Evolutionary conservation across 2,113 vertebrate genomes (phyloP).

Genomic region (Melanostigma gelatinosum): DNA sequence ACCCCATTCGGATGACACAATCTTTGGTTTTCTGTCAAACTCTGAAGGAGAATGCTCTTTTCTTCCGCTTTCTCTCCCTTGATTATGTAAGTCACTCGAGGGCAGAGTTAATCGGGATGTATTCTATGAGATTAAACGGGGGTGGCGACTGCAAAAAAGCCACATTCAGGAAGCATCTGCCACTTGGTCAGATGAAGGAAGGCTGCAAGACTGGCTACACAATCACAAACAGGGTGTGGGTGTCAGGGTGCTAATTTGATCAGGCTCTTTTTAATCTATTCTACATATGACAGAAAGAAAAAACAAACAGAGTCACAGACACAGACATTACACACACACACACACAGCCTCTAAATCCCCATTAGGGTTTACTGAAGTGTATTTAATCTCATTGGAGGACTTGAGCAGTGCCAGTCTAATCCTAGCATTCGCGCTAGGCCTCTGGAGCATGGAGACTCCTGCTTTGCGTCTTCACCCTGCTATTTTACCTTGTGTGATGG

Average conservation of each 20-base stretch:
- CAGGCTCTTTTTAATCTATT: slow-evolving; percentile 12
- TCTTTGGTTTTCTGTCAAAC: slow-evolving; percentile 36
- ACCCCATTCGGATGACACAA: slow-evolving; percentile 63
- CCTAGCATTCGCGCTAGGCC: slow-evolving; percentile 59
- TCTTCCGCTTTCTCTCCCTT: slow-evolving; percentile 47
- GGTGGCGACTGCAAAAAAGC: not conserved
- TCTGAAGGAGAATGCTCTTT: slow-evolving; percentile 26
- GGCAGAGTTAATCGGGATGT: slow-evolving; percentile 45
- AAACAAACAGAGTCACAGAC: slow-evolving; percentile 1
- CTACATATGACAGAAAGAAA: slow-evolving; percentile 7
- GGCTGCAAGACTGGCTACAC: not conserved
- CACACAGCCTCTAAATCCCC: slow-evolving; percentile 55
- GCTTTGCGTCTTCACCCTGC: slow-evolving; percentile 3
- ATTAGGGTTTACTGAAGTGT: slow-evolving; percentile 66
- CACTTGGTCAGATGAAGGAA: slow-evolving; percentile 17
- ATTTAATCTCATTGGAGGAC: slow-evolving; percentile 78
- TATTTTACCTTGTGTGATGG: slow-evolving; percentile 70
- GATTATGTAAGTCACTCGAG: slow-evolving; percentile 43
- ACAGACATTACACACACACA: slow-evolving; percentile 9
- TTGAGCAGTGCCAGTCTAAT: slow-evolving; percentile 75
- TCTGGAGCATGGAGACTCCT: slow-evolving; percentile 51
- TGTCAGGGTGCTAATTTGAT: slow-evolving; percentile 25
- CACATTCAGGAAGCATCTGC: slow-evolving; percentile 17
- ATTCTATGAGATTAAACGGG: slow-evolving; percentile 62
- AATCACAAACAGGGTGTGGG: slow-evolving; percentile 17